Conservation (phyloP, 35 echinoderm and acorn worm species). For the Apostichopus californicus region DNA sequence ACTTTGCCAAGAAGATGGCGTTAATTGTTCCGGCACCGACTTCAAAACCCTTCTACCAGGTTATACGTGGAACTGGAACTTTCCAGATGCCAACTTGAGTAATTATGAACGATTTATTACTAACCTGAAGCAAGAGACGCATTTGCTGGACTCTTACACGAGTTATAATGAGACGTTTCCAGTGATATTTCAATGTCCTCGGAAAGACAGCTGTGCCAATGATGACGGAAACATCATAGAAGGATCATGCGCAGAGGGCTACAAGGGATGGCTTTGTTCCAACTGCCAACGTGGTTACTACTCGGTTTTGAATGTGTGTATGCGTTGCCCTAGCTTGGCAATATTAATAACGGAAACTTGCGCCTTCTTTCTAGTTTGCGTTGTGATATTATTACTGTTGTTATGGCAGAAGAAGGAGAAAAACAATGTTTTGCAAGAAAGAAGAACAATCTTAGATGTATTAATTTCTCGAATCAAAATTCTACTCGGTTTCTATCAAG, state of each 20-base stretch:
- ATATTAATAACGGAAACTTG: neutral
- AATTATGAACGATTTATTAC: neutral
- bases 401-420: neutral
- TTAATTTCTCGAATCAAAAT: neutral
- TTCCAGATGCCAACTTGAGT: neutral
- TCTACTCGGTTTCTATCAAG: constrained; percentile 18
- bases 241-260: neutral
- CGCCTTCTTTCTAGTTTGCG: neutral
- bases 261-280: constrained; percentile 16
- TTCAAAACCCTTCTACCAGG: neutral
- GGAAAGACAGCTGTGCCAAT: neutral
- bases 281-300: constrained; percentile 9
- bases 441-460: neutral
- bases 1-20: neutral
- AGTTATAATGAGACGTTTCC: neutral
- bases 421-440: neutral
- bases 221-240: neutral
- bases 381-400: neutral
- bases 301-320: neutral
- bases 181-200: neutral
- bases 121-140: neutral
- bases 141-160: too few relatives aligned
- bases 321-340: neutral
- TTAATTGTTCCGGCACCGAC: neutral
- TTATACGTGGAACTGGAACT: constrained; percentile 7